Evolutionary conservation across 2,113 vertebrate species (phyloP).

Genomic region (Rhinolophus sinicus): DNA sequence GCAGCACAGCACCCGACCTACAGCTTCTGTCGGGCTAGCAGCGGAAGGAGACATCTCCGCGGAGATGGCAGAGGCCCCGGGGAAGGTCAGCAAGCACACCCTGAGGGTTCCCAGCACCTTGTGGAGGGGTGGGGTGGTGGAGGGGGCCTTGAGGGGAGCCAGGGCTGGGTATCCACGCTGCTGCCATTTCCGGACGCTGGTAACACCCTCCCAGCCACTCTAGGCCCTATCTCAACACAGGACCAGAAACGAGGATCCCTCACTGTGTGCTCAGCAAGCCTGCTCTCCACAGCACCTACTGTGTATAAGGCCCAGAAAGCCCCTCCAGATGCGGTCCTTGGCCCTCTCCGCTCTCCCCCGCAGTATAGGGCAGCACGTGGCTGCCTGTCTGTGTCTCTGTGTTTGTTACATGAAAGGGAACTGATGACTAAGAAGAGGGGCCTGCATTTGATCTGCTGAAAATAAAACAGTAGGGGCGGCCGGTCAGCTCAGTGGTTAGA

Average conservation of each 20-base stretch:
- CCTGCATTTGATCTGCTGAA: constrained; percentile 23
- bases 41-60: accelerated
- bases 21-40: neutral
- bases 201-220: no score
- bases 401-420: constrained; percentile 3
- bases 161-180: accelerated
- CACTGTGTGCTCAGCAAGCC: neutral
- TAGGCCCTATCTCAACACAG: neutral
- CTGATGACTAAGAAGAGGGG: constrained; percentile 53
- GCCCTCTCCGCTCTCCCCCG: neutral
- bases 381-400: neutral
- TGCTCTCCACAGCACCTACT: accelerated
- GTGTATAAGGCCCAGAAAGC: neutral
- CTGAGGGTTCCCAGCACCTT: accelerated
- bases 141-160: accelerated
- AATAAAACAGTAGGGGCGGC: neutral
- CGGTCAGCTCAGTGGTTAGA: no score
- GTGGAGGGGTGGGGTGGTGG: accelerated
- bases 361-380: accelerated
- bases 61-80: accelerated
- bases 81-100: neutral
- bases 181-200: neutral
- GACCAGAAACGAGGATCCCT: no score
- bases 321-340: accelerated
- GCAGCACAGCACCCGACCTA: constrained; percentile 11